Conservation (phyloP, 2,797 vertebrate species). For the Eulemur coronatus region DNA sequence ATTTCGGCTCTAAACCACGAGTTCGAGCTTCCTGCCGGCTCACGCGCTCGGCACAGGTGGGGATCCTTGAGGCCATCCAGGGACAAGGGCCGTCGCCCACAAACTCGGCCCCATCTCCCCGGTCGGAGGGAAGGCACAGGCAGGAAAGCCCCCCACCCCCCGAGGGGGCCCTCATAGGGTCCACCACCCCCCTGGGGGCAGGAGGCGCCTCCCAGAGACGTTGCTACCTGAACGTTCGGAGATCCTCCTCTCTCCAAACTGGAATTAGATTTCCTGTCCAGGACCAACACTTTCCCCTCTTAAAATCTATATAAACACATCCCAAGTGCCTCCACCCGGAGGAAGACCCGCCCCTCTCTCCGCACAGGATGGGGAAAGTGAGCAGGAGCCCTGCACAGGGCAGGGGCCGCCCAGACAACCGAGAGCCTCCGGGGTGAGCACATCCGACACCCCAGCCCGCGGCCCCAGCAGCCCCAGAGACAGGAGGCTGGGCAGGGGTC, state of each 20-base stretch:
- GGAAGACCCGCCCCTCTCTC: accelerated
- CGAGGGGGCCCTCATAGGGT: background rate
- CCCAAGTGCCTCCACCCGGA: accelerated
- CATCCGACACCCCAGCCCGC: no score
- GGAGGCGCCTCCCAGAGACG: accelerated
- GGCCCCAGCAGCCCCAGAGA: no score
- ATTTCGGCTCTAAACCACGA: background rate
- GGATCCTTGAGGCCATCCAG: background rate
- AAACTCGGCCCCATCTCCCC: background rate
- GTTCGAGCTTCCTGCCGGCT: background rate
- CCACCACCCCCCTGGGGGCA: no score
- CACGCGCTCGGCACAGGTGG: background rate
- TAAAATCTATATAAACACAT: background rate
- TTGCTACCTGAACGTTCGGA: no score
- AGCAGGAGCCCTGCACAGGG: background rate
- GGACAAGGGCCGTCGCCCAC: background rate
- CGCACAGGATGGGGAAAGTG: background rate
- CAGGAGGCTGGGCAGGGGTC: background rate
- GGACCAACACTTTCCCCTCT: background rate
- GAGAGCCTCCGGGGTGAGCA: no score
- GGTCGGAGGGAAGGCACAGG: background rate
- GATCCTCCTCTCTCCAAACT: background rate
- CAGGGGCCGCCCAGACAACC: background rate
- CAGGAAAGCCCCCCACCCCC: background rate
- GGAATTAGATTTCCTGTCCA: background rate